These are phyloP conservation scores for Pristionchus entomophagus DNA, from an alignment of 2,888 invertebrate genomes.

Conservation along the genomic window DNA sequence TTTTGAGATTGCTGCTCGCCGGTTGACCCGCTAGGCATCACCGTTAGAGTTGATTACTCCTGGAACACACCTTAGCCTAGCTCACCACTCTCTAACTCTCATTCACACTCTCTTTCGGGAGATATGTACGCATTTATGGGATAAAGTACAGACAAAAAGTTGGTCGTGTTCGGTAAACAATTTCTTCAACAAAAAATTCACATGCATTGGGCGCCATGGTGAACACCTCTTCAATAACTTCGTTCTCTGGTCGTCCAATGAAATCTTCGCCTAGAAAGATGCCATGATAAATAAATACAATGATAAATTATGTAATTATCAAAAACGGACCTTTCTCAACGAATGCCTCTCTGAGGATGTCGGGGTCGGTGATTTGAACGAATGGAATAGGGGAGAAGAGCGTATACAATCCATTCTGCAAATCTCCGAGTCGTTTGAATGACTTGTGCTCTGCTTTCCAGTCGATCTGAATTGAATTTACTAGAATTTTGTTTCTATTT, in stretches of 20 bases:
- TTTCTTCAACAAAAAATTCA: too few relatives aligned
- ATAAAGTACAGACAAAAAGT: too few relatives aligned
- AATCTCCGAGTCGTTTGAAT: neutral
- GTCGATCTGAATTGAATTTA: neutral
- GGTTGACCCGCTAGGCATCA: conserved; percentile 59
- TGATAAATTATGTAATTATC: neutral
- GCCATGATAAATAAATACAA: too few relatives aligned
- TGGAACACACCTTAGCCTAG: too few relatives aligned
- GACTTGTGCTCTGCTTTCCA: neutral
- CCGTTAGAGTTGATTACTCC: conserved; percentile 53
- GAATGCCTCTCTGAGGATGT: neutral
- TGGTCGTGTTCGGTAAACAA: too few relatives aligned
- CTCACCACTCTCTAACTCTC: too few relatives aligned
- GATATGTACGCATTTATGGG: too few relatives aligned
- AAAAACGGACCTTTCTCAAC: neutral
- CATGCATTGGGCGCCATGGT: neutral
- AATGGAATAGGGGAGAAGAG: neutral
- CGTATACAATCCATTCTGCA: neutral
- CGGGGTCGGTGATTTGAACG: neutral
- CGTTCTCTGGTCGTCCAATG: neutral
- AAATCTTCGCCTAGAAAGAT: conserved; percentile 38
- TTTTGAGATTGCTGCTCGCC: conserved; percentile 57
- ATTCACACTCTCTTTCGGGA: too few relatives aligned
- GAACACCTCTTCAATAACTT: neutral
- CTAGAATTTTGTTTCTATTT: neutral